Base-by-base conservation (phyloP, 2,113 vertebrate genomes). In the Numenius arquata region DNA sequence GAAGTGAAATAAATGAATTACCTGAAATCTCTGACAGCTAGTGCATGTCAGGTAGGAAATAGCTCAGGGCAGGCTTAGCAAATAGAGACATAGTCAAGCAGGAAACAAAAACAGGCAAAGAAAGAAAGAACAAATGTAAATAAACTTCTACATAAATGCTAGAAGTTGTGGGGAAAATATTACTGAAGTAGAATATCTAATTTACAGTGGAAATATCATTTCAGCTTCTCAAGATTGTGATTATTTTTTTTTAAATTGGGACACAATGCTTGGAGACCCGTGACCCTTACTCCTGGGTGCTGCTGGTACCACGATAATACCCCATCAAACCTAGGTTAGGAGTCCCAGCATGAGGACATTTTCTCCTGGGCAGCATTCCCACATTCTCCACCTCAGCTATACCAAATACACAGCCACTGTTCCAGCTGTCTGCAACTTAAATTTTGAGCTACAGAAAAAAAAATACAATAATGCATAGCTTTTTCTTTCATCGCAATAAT, bases 161-260 rank as follows among this genome's bases (percentile, higher is more conserved):
- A 43, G 50, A 90, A 61, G 3, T 4, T 67, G 29, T 5, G 22
- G 14, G 0, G 0, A 3, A 67, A 59, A 20, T 0, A 1, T 41
- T 62, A 52, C n/a, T 47, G 43, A 81, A 72, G 7, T n/a, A 12
- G 41, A 78, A 59, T 7, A 7, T 23, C 15, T 78, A 6, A 45
- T 75, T 71, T 89, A 36, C 50, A 71, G 79, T 75, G 17, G 68
- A 81, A 66, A 36, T n/a, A 40, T 6, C 12, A 59, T 75, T 77
- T 75, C 22, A 32, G 19, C 32, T 78, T 50, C 61, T 53, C n/a
- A 52, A 59, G 87, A 63, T 7, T 13, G 8, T 17, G 21, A 14
- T 66, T 30, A 25, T 38, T 55, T 59, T 41, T 75, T 63, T 41
- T 0, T 3, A 19, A 65, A 36, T 15, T 19, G 20, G 5, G 11